Evolutionary conservation across 2,113 vertebrate genomes (phyloP).

Genomic region (Ammodytes marinus): DNA sequence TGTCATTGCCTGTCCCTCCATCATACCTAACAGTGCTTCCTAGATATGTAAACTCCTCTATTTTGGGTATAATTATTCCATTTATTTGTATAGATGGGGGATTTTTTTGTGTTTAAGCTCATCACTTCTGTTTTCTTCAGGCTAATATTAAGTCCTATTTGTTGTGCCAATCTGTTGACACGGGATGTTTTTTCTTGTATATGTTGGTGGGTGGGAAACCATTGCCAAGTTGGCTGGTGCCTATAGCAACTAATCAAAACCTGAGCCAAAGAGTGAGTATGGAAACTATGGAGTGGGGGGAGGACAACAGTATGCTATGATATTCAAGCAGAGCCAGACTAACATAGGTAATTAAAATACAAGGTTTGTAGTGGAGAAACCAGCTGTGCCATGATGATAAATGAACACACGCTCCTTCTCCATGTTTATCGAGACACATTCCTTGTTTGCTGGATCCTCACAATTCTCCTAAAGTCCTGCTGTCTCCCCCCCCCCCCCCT

Average conservation of each 20-base stretch:
- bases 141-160: too few species aligned
- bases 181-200: too few species aligned
- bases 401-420: constrained; percentile 19
- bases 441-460: constrained; percentile 3
- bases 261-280: not conserved
- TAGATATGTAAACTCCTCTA: too few species aligned
- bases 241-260: not conserved
- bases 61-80: too few species aligned
- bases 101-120: too few species aligned
- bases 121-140: too few species aligned
- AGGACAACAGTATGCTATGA: not conserved
- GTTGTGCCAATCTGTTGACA: too few species aligned
- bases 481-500: constrained; percentile 32
- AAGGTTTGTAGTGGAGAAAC: not conserved
- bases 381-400: constrained; percentile 33
- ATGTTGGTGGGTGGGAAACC: too few species aligned
- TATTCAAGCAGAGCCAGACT: not conserved
- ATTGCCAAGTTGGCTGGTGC: too few species aligned
- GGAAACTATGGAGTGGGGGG: not conserved
- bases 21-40: too few species aligned
- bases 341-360: not conserved
- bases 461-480: not conserved
- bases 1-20: too few species aligned
- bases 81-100: too few species aligned
- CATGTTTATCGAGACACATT: constrained; percentile 43